A percentile compares a stretch with the other conserved stretches of the same genome.
These are phyloP conservation scores for Drosophila ananassae DNA, from an alignment of 1,140 invertebrate genomes.

Conservation along the genomic window DNA sequence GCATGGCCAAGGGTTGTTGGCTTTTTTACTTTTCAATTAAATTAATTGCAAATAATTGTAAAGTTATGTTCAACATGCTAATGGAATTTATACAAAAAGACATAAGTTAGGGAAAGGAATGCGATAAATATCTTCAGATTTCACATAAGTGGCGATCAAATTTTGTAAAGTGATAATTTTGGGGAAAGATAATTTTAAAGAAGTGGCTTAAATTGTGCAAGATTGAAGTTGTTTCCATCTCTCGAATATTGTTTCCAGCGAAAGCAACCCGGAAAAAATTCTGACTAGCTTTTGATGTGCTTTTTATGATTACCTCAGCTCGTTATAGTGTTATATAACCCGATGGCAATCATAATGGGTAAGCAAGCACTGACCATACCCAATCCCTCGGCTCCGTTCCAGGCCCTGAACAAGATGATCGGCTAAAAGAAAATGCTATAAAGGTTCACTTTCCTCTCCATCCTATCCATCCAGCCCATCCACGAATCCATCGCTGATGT, in stretches of 20 bases:
- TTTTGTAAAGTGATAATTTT: background rate
- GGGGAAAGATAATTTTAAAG: background rate
- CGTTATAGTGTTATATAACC: slow-evolving; percentile 43
- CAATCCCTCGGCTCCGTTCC: slow-evolving; percentile 45
- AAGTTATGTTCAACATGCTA: slow-evolving; percentile 34
- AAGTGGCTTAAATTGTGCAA: background rate
- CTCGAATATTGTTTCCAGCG: background rate
- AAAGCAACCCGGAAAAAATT: slow-evolving; percentile 25
- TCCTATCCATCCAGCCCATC: background rate
- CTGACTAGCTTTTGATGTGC: slow-evolving; percentile 20
- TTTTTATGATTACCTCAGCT: slow-evolving; percentile 22
- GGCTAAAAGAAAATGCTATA: slow-evolving; percentile 30
- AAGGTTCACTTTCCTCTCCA: slow-evolving; percentile 51
- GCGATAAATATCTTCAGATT: background rate
- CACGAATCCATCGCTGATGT: slow-evolving; percentile 11
- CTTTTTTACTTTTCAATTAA: slow-evolving; percentile 45
- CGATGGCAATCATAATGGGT: slow-evolving; percentile 17
- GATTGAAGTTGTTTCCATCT: background rate
- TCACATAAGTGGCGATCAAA: slow-evolving; percentile 5
- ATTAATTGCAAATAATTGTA: slow-evolving; percentile 55
- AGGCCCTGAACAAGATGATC: slow-evolving; percentile 43
- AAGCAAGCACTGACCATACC: slow-evolving; percentile 44
- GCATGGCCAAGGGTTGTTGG: background rate
- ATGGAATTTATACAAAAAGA: slow-evolving; percentile 19
- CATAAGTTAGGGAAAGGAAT: slow-evolving; percentile 11